These are phyloP conservation scores for Cygnus olor DNA, from an alignment of 2,797 vertebrate species.

Conservation along the genomic window DNA sequence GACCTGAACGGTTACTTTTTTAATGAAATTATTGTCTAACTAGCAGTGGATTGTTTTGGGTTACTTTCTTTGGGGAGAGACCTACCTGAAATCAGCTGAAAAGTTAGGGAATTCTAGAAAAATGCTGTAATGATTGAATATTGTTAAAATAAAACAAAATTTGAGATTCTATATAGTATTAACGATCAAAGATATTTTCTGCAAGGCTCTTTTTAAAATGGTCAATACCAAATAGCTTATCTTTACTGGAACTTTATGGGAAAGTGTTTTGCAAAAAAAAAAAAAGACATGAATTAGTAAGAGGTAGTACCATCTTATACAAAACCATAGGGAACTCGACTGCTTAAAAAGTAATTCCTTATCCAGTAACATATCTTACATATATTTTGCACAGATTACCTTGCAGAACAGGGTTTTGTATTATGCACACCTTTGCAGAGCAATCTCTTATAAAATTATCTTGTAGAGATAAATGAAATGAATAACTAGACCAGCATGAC, in stretches of 20 bases:
- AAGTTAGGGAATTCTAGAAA: background rate
- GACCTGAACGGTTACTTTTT: background rate
- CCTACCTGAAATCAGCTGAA: background rate
- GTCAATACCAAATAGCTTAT: background rate
- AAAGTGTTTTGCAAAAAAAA: background rate
- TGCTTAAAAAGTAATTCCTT: background rate
- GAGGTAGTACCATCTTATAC: background rate
- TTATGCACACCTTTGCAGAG: background rate
- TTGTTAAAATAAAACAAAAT: background rate
- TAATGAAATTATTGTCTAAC: background rate
- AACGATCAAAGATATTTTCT: background rate
- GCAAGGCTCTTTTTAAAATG: background rate
- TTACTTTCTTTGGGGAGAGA: background rate
- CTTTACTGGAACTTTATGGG: background rate
- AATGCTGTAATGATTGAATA: background rate
- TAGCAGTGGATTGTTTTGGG: background rate
- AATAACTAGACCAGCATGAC: conserved; percentile 48
- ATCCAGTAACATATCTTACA: background rate
- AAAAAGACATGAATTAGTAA: background rate
- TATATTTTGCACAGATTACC: background rate
- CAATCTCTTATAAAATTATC: background rate
- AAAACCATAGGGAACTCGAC: background rate
- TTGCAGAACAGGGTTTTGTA: conserved; percentile 10
- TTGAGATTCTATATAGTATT: background rate
- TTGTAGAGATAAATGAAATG: conserved; percentile 32